phyloP scores from a whole-genome alignment of 2,113 vertebrate species.

The Arvicanthis niloticus region DNA sequence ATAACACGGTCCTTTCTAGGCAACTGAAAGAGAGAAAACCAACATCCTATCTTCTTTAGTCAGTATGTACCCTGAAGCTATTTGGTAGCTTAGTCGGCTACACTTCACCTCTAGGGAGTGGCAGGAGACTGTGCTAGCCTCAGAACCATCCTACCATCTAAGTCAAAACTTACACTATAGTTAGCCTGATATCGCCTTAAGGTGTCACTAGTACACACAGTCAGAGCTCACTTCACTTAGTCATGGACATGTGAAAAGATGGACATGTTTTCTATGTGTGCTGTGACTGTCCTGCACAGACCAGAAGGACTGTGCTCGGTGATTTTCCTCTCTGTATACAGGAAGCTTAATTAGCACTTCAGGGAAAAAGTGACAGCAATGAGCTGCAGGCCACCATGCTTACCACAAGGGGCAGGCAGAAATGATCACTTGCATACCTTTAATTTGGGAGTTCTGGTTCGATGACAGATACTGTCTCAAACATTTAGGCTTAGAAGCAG shows the following conservation, averaged over 20 bases:
- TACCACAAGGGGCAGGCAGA: constrained; percentile 37
- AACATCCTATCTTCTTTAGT: background rate
- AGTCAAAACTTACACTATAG: background rate
- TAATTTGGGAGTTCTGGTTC: constrained; percentile 66
- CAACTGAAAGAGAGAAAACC: background rate
- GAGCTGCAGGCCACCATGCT: background rate
- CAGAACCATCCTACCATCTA: background rate
- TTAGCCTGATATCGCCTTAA: background rate
- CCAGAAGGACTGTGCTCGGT: background rate
- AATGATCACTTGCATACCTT: constrained; percentile 41
- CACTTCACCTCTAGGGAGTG: too few species aligned
- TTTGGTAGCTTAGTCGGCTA: background rate
- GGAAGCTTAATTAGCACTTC: constrained; percentile 58
- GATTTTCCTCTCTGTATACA: constrained; percentile 22
- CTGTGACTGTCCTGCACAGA: background rate
- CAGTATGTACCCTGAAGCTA: background rate
- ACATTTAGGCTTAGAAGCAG: constrained; percentile 54
- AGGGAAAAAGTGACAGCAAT: constrained; percentile 1
- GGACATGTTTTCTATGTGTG: background rate
- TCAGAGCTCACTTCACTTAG: background rate
- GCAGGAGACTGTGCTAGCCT: background rate
- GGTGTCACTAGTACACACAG: background rate
- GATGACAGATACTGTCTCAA: constrained; percentile 38
- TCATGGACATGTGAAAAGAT: background rate
- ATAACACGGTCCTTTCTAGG: background rate